Evolutionary conservation across 2,797 vertebrate species (phyloP), one percentile per base, ranked within the genome.

Genomic region (Anguilla pacifica): DNA sequence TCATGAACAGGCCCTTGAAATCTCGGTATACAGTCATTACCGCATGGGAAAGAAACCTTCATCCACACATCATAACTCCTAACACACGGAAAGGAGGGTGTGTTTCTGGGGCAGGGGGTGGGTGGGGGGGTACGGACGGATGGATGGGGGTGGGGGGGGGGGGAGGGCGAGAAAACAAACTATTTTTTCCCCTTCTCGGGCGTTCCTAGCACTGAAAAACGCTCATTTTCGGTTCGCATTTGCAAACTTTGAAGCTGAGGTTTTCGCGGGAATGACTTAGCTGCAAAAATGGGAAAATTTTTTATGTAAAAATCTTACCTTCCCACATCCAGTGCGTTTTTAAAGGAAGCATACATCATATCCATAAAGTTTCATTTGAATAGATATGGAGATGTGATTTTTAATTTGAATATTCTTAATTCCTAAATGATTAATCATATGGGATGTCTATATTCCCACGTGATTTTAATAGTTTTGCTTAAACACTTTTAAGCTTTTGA

Each of bases 1-100:
- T 99, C 98, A 99, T 99, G 98, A 99, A 98, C 97, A 96, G 98
- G 97, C 97, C 98, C 98, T 98, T 97, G 98, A 99, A 98, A 99
- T 98, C 98, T 98, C 93, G 97, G 97, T 97, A 97, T 98, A 98
- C 97, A 98, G 98, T 99, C 98, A 99, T 99, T 99, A 99, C 95
- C 97, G 98, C 96, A 96, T 97, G 96, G 96, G 96, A 97, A 97
- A 97, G 97, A n/a, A 98, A 97, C 97, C 98, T 98, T 98, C 98
- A 99, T 98, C 98, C 97, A 96, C 98, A 98, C 98, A 98, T 99
- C 98, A 99, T 98, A 98, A 96, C 96, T 97, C 94, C 96, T 96
- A 97, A 97, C 96, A 96, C 96, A 93, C 91, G 91, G 89, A 90
- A 92, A 92, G 91, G 92, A 90, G 94, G 90, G 90, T 93, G 93